phyloP scores from a whole-genome alignment of 2,113 vertebrate species.

The Dascyllus trimaculatus region DNA sequence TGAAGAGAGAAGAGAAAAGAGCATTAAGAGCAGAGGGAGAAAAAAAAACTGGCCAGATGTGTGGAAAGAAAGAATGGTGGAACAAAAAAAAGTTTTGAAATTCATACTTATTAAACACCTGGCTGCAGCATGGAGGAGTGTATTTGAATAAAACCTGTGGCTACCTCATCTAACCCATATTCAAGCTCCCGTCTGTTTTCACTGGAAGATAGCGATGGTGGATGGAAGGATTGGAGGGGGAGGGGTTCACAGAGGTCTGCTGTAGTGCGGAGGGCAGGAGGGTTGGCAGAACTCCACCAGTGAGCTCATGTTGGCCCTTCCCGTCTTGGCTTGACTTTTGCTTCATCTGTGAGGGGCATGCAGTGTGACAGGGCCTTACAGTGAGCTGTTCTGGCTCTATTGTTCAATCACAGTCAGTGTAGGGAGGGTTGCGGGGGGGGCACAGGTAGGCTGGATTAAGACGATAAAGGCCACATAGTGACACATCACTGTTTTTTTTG shows the following conservation, averaged over 20 bases:
- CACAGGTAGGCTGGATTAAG: conserved; percentile 29
- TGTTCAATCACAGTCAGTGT: not conserved
- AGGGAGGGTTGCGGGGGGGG: not conserved
- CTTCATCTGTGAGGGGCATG: conserved; percentile 7
- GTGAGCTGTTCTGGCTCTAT: conserved; percentile 10
- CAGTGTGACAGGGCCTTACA: not conserved
- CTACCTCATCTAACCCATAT: conserved; percentile 7
- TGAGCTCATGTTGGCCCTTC: conserved; percentile 67
- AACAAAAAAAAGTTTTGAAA: conserved; percentile 3
- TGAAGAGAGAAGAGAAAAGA: not conserved
- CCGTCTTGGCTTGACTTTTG: conserved; percentile 54
- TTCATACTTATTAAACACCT: conserved; percentile 35
- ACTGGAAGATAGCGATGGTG: conserved; percentile 15
- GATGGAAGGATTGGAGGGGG: not conserved
- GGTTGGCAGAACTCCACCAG: conserved; percentile 37
- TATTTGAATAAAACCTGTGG: conserved; percentile 17
- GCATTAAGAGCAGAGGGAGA: not conserved
- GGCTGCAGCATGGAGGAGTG: conserved; percentile 3
- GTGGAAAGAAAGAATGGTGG: conserved; percentile 10
- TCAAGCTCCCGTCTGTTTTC: conserved; percentile 23
- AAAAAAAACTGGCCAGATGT: conserved; percentile 9
- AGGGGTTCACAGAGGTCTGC: not conserved
- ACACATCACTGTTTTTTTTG: not conserved
- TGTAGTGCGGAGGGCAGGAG: conserved; percentile 16
- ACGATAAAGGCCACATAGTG: conserved; percentile 34